Evolutionary conservation across 2,888 invertebrate genomes (phyloP).

Genomic region (Meteorus cinctellus): DNA sequence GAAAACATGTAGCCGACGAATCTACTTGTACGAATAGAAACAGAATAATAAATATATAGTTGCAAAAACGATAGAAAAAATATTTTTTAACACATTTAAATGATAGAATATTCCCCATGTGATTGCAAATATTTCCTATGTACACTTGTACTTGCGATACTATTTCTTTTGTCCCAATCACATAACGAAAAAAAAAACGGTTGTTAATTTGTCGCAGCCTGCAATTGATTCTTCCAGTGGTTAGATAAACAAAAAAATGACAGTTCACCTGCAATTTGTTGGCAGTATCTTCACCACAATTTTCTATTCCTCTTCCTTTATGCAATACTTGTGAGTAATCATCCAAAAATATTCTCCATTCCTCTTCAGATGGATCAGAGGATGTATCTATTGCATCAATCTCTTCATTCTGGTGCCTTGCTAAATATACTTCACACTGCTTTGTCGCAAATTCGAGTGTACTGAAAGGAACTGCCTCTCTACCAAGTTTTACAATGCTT

Average conservation of each 20-base stretch:
- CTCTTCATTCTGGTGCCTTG: conserved; percentile 75
- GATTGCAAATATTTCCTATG: too few relatives aligned
- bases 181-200: too few relatives aligned
- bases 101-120: too few relatives aligned
- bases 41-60: too few relatives aligned
- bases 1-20: too few relatives aligned
- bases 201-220: too few relatives aligned
- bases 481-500: conserved; percentile 47
- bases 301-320: conserved; percentile 68
- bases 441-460: conserved; percentile 82
- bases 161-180: too few relatives aligned
- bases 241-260: background rate
- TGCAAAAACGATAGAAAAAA: too few relatives aligned
- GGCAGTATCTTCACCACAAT: conserved; percentile 39
- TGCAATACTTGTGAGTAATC: conserved; percentile 80
- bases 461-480: conserved; percentile 70
- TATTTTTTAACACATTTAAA: too few relatives aligned
- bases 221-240: too few relatives aligned
- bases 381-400: conserved; percentile 78
- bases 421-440: conserved; percentile 80
- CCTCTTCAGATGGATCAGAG: conserved; percentile 71
- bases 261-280: conserved; percentile 50
- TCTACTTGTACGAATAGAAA: too few relatives aligned
- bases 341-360: conserved; percentile 82
- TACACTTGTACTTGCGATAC: too few relatives aligned